These are phyloP conservation scores for Scortum barcoo DNA, from an alignment of 2,113 vertebrate species.

Conservation along the genomic window DNA sequence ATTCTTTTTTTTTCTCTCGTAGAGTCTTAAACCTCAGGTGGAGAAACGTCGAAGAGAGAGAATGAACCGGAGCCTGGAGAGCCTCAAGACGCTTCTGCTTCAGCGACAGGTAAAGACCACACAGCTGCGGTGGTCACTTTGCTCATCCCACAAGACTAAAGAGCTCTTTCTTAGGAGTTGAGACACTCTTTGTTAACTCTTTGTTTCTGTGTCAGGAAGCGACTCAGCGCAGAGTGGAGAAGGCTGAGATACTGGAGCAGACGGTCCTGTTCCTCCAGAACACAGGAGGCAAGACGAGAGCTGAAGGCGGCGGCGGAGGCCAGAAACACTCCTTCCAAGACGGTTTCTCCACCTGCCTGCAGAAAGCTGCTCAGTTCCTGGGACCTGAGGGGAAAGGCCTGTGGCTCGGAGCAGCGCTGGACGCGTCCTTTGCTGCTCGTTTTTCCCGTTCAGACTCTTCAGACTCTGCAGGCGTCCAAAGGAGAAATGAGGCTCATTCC, in stretches of 20 bases:
- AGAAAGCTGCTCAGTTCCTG: slow-evolving; percentile 75
- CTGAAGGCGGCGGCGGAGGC: background rate
- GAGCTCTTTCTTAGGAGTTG: rapidly evolving
- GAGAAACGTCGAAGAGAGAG: slow-evolving; percentile 88
- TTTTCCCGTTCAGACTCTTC: slow-evolving; percentile 11
- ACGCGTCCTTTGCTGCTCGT: slow-evolving; percentile 23
- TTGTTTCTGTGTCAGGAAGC: slow-evolving; percentile 29
- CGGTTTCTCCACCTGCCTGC: slow-evolving; percentile 79
- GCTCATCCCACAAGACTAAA: rapidly evolving
- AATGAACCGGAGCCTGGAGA: slow-evolving; percentile 89
- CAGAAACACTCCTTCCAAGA: slow-evolving; percentile 65
- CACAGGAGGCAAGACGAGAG: background rate
- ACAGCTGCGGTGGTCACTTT: background rate
- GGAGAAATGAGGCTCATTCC: background rate
- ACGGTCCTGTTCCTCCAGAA: slow-evolving; percentile 81
- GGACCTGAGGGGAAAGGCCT: slow-evolving; percentile 58
- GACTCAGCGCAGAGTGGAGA: slow-evolving; percentile 86
- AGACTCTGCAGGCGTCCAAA: background rate
- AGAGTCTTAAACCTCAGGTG: slow-evolving; percentile 89
- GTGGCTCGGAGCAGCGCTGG: slow-evolving; percentile 48
- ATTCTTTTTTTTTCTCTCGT: slow-evolving; percentile 4
- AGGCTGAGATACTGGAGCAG: slow-evolving; percentile 89
- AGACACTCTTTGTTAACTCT: background rate
- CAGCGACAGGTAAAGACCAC: slow-evolving; percentile 81
- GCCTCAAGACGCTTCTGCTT: slow-evolving; percentile 82